Conservation (phyloP, 2,888 invertebrate species). For the Apotomis betuletana region DNA sequence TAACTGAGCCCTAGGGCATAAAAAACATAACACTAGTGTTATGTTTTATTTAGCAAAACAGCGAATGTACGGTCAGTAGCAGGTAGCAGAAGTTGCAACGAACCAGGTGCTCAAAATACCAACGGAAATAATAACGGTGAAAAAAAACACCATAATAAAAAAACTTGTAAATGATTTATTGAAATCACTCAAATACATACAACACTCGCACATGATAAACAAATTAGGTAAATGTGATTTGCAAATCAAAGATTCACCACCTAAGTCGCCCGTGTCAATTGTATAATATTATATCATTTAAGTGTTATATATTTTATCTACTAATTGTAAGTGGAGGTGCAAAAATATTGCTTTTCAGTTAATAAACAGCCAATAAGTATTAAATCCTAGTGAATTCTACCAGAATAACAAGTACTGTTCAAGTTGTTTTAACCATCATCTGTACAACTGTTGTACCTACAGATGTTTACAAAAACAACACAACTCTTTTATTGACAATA, state of each 20-base stretch:
- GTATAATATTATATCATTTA: conserved; percentile 4
- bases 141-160: conserved; percentile 27
- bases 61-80: too few species aligned
- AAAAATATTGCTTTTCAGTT: conserved; percentile 2
- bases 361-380: background rate
- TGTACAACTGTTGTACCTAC: too few species aligned
- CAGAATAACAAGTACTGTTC: background rate
- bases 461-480: too few species aligned
- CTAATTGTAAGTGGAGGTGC: background rate
- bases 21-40: too few species aligned
- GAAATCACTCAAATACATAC: conserved; percentile 62
- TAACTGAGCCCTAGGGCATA: too few species aligned
- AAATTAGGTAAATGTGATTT: conserved; percentile 45
- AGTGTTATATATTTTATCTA: conserved; percentile 2
- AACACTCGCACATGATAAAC: conserved; percentile 55
- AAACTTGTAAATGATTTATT: conserved; percentile 66
- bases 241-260: conserved; percentile 44
- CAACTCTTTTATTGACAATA: too few species aligned
- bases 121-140: background rate
- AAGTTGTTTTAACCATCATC: too few species aligned
- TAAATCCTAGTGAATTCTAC: background rate
- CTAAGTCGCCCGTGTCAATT: conserved; percentile 7
- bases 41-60: too few species aligned
- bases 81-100: too few species aligned
- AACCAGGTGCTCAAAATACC: too few species aligned